phyloP scores from a whole-genome alignment of 2,888 invertebrate species.

The Lasiommata megera region DNA sequence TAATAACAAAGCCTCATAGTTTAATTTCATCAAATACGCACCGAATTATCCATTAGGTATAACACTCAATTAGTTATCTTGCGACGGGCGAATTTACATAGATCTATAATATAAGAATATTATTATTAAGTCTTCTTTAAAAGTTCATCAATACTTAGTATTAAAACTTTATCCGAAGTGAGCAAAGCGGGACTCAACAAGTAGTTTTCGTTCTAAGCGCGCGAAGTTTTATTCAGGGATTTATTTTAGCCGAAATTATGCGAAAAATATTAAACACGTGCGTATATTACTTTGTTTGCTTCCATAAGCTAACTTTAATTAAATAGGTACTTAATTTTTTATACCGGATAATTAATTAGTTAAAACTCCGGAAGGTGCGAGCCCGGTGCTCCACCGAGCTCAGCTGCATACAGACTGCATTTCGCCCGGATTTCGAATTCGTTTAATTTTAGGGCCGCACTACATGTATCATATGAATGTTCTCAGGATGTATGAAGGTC shows the following conservation, averaged over 20 bases:
- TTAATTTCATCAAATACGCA: not conserved
- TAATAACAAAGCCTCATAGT: not conserved
- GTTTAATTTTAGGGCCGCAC: conserved; percentile 1
- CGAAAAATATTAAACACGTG: not conserved
- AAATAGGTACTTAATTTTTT: not conserved
- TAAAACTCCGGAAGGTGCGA: conserved; percentile 12
- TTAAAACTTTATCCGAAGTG: conserved; percentile 1
- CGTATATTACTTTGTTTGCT: not conserved
- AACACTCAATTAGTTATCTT: not conserved
- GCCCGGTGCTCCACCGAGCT: conserved; percentile 27
- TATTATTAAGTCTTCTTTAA: not conserved
- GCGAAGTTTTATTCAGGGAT: not conserved
- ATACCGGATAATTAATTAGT: not conserved
- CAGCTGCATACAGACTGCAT: conserved; percentile 39
- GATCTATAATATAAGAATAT: no score
- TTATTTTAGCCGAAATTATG: not conserved
- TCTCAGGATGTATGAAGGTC: not conserved
- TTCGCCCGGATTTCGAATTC: conserved; percentile 24
- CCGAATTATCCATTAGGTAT: not conserved
- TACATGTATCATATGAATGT: not conserved
- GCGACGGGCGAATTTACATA: not conserved
- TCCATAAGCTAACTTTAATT: not conserved
- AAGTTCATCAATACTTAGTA: not conserved
- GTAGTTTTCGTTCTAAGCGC: conserved; percentile 18
- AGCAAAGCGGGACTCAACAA: conserved; percentile 24